Conservation (phyloP, 2,888 invertebrate species). For the Orgyia antiqua region DNA sequence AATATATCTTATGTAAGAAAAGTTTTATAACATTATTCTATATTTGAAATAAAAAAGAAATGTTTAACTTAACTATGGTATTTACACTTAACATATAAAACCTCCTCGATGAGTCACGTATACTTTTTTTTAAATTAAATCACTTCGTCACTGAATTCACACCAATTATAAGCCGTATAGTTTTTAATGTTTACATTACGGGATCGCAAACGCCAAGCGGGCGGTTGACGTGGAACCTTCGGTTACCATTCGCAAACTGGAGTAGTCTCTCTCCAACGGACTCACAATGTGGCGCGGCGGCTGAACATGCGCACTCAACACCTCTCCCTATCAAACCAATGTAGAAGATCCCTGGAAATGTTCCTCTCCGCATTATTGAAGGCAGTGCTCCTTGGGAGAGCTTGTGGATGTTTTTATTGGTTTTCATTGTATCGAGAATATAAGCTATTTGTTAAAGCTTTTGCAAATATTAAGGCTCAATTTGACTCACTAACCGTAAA, state of each 20-base stretch:
- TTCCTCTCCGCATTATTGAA: conserved; percentile 51
- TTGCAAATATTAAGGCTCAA: too few relatives aligned
- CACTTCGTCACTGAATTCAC: conserved; percentile 31
- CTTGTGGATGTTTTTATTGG: conserved; percentile 41
- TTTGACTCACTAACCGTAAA: too few relatives aligned
- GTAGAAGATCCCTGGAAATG: conserved; percentile 58
- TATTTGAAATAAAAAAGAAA: conserved; percentile 5
- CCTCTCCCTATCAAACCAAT: conserved; percentile 54
- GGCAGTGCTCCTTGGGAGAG: conserved; percentile 54
- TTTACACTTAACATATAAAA: conserved; percentile 6
- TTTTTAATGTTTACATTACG: conserved; percentile 47
- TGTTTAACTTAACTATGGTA: conserved; percentile 15
- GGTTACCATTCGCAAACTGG: conserved; percentile 52
- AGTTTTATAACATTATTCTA: too few relatives aligned
- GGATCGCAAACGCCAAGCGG: conserved; percentile 24
- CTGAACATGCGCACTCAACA: conserved; percentile 63
- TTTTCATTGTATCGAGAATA: conserved; percentile 22
- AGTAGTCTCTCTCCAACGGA: conserved; percentile 36
- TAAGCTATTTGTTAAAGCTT: too few relatives aligned
- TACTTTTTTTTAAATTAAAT: conserved; percentile 20
- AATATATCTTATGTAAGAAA: too few relatives aligned
- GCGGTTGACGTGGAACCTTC: conserved; percentile 38
- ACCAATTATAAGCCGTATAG: conserved; percentile 30
- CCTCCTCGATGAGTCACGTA: conserved; percentile 28
- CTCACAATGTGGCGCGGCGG: conserved; percentile 44